Percentiles rank a stretch among this genome's conserved stretches.
These are phyloP conservation scores for Sclerodermus sp. DNA, from an alignment of 2,888 invertebrate genomes.

Conservation along the genomic window DNA sequence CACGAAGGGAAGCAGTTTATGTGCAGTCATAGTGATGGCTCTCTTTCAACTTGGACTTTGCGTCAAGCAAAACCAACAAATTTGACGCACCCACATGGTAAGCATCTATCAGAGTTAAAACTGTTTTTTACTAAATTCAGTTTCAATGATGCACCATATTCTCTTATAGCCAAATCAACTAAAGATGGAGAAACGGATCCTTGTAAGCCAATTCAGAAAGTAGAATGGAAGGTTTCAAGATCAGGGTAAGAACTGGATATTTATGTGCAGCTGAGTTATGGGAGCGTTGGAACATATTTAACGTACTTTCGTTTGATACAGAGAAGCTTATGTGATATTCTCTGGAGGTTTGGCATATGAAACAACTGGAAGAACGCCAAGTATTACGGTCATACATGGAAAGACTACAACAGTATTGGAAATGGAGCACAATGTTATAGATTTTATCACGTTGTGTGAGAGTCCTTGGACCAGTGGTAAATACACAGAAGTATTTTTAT, in stretches of 20 bases:
- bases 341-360: conserved; percentile 94
- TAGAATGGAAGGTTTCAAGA: conserved; percentile 91
- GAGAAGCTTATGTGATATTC: conserved; percentile 94
- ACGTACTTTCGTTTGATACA: conserved; percentile 49
- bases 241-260: conserved; percentile 67
- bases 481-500: conserved; percentile 27
- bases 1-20: conserved; percentile 97
- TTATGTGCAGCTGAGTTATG: neutral
- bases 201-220: conserved; percentile 92
- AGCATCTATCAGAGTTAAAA: conserved; percentile 36
- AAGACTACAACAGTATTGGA: conserved; percentile 96
- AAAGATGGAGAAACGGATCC: conserved; percentile 92
- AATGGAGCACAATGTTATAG: conserved; percentile 98
- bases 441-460: conserved; percentile 95
- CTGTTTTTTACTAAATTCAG: no score
- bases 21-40: conserved; percentile 94
- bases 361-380: conserved; percentile 85
- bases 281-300: conserved; percentile 2
- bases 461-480: conserved; percentile 90
- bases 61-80: conserved; percentile 78
- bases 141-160: no score
- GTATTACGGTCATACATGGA: conserved; percentile 94
- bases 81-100: conserved; percentile 90
- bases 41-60: conserved; percentile 90
- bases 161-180: conserved; percentile 78